phyloP scores from a whole-genome alignment of 2,888 invertebrate species.

The Monoplex corrugatus region DNA sequence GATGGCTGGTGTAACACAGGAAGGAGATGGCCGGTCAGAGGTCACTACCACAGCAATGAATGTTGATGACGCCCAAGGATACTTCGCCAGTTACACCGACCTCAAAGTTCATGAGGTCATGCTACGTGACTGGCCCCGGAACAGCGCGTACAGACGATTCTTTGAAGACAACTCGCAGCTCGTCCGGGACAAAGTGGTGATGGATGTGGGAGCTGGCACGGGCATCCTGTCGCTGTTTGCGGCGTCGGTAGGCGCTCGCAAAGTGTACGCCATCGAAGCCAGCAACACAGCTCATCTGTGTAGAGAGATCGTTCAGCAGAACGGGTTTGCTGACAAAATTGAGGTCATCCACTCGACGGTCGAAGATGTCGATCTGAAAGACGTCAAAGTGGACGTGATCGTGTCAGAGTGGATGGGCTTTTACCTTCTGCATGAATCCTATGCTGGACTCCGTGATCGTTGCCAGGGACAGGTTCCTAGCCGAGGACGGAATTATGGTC shows the following conservation, averaged over 20 bases:
- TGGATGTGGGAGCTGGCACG: conserved; percentile 83
- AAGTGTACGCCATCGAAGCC: conserved; percentile 80
- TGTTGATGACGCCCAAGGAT: conserved; percentile 55
- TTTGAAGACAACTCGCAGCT: conserved; percentile 76
- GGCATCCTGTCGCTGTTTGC: conserved; percentile 80
- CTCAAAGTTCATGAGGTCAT: conserved; percentile 78
- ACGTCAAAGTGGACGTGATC: conserved; percentile 77
- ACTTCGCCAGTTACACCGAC: conserved; percentile 78
- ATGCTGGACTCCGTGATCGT: conserved; percentile 79
- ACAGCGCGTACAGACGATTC: conserved; percentile 77
- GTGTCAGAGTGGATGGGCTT: conserved; percentile 82
- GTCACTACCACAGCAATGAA: conserved; percentile 32
- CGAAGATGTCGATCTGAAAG: conserved; percentile 75
- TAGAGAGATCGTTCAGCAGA: conserved; percentile 72
- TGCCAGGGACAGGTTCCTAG: conserved; percentile 78
- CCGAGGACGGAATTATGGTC: conserved; percentile 74
- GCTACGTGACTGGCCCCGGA: conserved; percentile 79
- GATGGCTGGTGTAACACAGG: not conserved
- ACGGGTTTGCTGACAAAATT: conserved; percentile 72
- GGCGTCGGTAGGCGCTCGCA: conserved; percentile 77
- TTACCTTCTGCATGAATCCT: conserved; percentile 80
- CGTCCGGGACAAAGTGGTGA: conserved; percentile 79
- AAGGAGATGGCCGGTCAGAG: not conserved
- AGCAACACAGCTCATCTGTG: conserved; percentile 74
- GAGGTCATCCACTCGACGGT: conserved; percentile 74